Percentiles rank a stretch among this genome's conserved stretches.
These are phyloP conservation scores for Camponotus fellah DNA, from an alignment of 2,888 invertebrate species.

Conservation along the genomic window DNA sequence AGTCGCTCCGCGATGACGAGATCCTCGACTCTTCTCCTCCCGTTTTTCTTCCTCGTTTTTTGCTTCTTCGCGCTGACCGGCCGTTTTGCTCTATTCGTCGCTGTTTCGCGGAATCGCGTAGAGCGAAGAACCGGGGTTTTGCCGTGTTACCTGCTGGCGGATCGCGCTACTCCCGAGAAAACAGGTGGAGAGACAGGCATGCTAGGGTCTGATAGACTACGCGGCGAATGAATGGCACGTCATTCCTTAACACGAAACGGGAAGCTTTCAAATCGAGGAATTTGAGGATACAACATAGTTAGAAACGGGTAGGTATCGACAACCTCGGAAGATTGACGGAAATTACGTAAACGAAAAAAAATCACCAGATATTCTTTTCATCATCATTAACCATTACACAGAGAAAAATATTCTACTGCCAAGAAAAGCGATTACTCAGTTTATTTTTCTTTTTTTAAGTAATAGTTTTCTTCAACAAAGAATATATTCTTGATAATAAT, in stretches of 20 bases:
- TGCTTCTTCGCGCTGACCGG: not conserved
- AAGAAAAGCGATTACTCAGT: too few relatives aligned
- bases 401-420: too few relatives aligned
- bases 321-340: not conserved
- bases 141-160: slow-evolving; percentile 40
- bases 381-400: not conserved
- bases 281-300: slow-evolving; percentile 5
- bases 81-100: slow-evolving; percentile 29
- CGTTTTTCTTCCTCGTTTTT: slow-evolving; percentile 1
- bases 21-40: slow-evolving; percentile 33
- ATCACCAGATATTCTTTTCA: not conserved
- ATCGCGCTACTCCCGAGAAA: slow-evolving; percentile 27
- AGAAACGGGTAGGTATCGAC: not conserved
- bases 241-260: slow-evolving; percentile 40
- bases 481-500: too few relatives aligned
- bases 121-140: not conserved
- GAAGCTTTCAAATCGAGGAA: slow-evolving; percentile 35
- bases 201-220: slow-evolving; percentile 41
- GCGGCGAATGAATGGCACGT: slow-evolving; percentile 44
- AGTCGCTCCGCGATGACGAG: slow-evolving; percentile 49
- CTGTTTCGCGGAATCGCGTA: slow-evolving; percentile 40
- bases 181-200: slow-evolving; percentile 41
- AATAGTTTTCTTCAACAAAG: too few relatives aligned
- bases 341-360: not conserved
- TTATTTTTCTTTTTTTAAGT: too few relatives aligned